Base-by-base conservation (phyloP, 1,140 invertebrate genomes). In the Magallana angulata region DNA sequence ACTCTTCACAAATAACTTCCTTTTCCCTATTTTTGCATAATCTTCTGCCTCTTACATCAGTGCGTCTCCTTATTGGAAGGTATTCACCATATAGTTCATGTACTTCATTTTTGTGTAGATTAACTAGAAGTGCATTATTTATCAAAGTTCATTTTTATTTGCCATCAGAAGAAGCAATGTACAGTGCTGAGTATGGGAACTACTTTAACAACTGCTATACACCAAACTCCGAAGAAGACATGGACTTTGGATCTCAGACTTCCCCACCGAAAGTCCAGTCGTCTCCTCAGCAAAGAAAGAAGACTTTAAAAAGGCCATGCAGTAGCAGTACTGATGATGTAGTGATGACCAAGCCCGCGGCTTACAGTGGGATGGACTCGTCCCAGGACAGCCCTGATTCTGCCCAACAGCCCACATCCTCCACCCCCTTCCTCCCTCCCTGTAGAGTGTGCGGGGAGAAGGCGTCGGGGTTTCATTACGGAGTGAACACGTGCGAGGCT, bases 391-490 rank as follows among this genome's bases (percentile, higher is more conserved):
- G 68, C 8, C 68, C 68, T 30, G 68, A 76, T 30, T 76, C 68
- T 8, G 68, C 24, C 68, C 24, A 30, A 30, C 68, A 76, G 68
- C 68, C 11, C 68, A 18, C 9, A 12, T 76, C 68, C 24, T 76
- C 76, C 0, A 57, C 62, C 59, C 87, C 76, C 48, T 68, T 76
- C 18, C 80, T 87, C 36, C 94, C 94, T 0, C 94, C 94, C 6
- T 96, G 96, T 92, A 90, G 93, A 83, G 94, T 96, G 8, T 96
- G 96, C 91, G 94, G 94, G n/a, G 95, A 95, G 76, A 94, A 93
- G 48, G 95, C 95, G 12, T 94, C 94, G 5, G 96, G 96, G 7
- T 93, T 95, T 48, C 96, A 96, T 90, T 96, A 96, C 90, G 95
- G 95, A 14, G 95, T 94, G 3, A 94, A 95, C 84, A 95, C 95